Percentiles rank a stretch among this genome's conserved stretches.
Conservation (phyloP, 2,113 vertebrate genomes). For the Tachysurus fulvidraco region DNA sequence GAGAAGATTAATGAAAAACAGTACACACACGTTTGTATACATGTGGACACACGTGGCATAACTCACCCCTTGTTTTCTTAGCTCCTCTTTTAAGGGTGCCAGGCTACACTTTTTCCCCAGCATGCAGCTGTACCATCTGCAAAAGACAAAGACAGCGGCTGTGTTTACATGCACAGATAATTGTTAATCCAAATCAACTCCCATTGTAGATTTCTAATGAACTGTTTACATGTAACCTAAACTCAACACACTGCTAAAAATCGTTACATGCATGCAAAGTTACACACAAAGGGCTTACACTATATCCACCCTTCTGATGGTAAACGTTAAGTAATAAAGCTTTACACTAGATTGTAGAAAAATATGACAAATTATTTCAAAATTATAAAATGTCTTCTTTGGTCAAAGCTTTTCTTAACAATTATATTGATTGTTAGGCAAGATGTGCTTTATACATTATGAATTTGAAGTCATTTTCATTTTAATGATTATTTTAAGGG, state of each 20-base stretch:
- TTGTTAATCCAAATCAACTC: neutral
- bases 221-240: neutral
- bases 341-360: neutral
- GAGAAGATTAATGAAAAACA: conserved; percentile 2
- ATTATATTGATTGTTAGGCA: neutral
- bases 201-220: neutral
- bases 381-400: neutral
- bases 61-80: conserved; percentile 92
- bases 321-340: neutral
- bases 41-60: neutral
- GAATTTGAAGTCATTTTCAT: neutral
- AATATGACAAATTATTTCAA: neutral
- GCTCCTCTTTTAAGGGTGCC: conserved; percentile 93
- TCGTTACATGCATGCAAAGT: neutral
- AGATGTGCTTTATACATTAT: neutral
- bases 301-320: no score
- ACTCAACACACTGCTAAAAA: neutral
- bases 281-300: neutral
- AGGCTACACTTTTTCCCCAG: conserved; percentile 98
- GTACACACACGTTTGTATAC: neutral
- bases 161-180: neutral
- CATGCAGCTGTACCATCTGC: conserved; percentile 99
- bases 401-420: neutral
- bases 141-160: conserved; percentile 45
- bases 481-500: neutral